These are phyloP conservation scores for Diorhabda elongata DNA, from an alignment of 1,140 invertebrate genomes.

Conservation along the genomic window DNA sequence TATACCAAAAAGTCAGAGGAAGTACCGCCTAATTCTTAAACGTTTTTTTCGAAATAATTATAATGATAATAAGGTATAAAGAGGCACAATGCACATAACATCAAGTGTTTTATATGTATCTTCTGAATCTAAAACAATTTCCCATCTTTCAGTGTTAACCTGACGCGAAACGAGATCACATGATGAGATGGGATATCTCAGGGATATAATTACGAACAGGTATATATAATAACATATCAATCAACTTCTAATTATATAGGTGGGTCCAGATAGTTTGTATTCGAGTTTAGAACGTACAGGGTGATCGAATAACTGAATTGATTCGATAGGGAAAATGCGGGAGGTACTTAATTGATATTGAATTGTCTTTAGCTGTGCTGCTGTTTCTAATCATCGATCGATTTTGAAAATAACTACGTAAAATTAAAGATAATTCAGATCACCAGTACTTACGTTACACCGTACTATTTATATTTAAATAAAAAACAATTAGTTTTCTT, in stretches of 20 bases:
- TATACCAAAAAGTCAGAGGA: neutral
- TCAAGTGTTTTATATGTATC: slow-evolving; percentile 2
- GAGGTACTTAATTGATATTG: too few relatives aligned
- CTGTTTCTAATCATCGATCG: too few relatives aligned
- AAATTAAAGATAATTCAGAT: too few relatives aligned
- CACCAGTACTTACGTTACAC: too few relatives aligned
- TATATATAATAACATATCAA: slow-evolving; percentile 41
- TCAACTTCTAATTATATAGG: slow-evolving; percentile 37
- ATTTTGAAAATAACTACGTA: too few relatives aligned
- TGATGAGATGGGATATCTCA: slow-evolving; percentile 18
- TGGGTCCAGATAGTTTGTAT: slow-evolving; percentile 25
- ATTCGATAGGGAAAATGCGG: too few relatives aligned
- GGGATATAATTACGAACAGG: slow-evolving; percentile 36
- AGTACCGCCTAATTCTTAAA: neutral
- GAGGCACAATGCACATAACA: neutral
- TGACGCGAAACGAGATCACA: slow-evolving; percentile 18
- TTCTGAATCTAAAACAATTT: slow-evolving; percentile 16
- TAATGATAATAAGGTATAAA: neutral
- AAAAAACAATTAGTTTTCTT: too few relatives aligned
- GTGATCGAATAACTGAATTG: neutral
- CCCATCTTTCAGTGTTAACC: slow-evolving; percentile 13
- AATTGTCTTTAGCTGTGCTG: too few relatives aligned
- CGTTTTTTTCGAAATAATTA: neutral
- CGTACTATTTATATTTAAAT: too few relatives aligned
- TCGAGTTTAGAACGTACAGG: slow-evolving; percentile 14